Conservation (phyloP, 1,140 invertebrate species). For the Homalodisca vitripennis region DNA sequence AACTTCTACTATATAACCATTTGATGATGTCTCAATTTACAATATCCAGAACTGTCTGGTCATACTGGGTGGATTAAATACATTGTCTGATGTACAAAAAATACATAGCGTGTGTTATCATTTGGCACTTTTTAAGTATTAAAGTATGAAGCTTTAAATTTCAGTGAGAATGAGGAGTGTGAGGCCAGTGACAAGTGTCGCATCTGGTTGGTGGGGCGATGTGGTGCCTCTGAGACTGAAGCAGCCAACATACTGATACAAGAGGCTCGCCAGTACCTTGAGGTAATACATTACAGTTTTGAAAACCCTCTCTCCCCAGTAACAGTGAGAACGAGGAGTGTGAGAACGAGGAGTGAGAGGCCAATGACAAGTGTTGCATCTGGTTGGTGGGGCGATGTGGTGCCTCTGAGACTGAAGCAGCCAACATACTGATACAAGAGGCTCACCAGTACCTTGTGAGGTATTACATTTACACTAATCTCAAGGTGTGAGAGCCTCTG, state of each 20-base stretch:
- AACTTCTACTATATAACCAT: too few species aligned
- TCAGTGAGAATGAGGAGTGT: slow-evolving; percentile 20
- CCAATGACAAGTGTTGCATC: slow-evolving; percentile 49
- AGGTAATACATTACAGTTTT: too few species aligned
- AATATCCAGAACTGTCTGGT: too few species aligned
- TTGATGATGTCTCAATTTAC: too few species aligned
- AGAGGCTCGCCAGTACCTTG: slow-evolving; percentile 73
- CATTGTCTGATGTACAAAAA: too few species aligned
- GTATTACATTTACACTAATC: too few species aligned
- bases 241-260: slow-evolving; percentile 76
- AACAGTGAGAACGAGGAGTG: too few species aligned
- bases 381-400: slow-evolving; percentile 82
- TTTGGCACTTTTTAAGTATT: too few species aligned
- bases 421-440: slow-evolving; percentile 74
- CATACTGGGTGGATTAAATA: too few species aligned
- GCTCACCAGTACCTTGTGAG: slow-evolving; percentile 70
- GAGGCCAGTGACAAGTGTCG: slow-evolving; percentile 36
- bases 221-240: slow-evolving; percentile 76
- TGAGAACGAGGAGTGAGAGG: slow-evolving; percentile 27
- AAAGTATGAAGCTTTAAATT: not conserved
- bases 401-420: slow-evolving; percentile 79
- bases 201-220: slow-evolving; percentile 80
- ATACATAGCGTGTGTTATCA: too few species aligned
- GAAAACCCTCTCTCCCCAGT: too few species aligned
- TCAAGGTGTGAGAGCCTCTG: too few species aligned